Evolutionary conservation across 2,888 invertebrate species (phyloP).

Genomic region (Bibio marci): DNA sequence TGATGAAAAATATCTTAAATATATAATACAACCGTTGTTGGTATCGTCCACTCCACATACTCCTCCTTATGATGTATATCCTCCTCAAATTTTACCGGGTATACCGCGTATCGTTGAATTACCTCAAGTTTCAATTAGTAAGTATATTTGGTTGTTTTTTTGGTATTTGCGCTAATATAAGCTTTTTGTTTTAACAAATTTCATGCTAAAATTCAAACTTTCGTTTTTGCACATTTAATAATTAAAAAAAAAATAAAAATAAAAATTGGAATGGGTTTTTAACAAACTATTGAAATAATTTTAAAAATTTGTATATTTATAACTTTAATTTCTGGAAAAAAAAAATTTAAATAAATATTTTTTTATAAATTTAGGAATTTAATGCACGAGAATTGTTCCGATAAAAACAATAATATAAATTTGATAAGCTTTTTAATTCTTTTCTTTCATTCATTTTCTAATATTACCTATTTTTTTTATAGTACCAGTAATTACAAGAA

Average conservation of each 20-base stretch:
- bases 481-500: conserved; percentile 42
- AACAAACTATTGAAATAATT: too few relatives aligned
- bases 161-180: not conserved
- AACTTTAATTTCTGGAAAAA: too few relatives aligned
- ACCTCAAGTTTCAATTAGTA: conserved; percentile 11
- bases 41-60: conserved; percentile 19
- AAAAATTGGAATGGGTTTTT: too few relatives aligned
- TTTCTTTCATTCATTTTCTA: too few relatives aligned
- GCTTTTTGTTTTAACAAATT: too few relatives aligned
- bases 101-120: conserved; percentile 12
- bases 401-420: too few relatives aligned
- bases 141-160: conserved; percentile 13
- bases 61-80: conserved; percentile 27
- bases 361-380: not conserved
- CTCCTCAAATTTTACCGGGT: conserved; percentile 20
- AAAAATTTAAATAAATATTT: too few relatives aligned
- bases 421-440: not conserved
- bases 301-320: too few relatives aligned
- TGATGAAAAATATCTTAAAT: conserved; percentile 40
- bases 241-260: too few relatives aligned
- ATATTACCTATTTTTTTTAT: too few relatives aligned
- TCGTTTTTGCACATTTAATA: not conserved
- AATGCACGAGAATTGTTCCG: too few relatives aligned
- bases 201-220: too few relatives aligned
- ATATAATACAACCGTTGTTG: conserved; percentile 38